A percentile compares a stretch with the other conserved stretches of the same genome.
Evolutionary conservation across 2,797 vertebrate species (phyloP).

Genomic region (Loris lydekkerianus): DNA sequence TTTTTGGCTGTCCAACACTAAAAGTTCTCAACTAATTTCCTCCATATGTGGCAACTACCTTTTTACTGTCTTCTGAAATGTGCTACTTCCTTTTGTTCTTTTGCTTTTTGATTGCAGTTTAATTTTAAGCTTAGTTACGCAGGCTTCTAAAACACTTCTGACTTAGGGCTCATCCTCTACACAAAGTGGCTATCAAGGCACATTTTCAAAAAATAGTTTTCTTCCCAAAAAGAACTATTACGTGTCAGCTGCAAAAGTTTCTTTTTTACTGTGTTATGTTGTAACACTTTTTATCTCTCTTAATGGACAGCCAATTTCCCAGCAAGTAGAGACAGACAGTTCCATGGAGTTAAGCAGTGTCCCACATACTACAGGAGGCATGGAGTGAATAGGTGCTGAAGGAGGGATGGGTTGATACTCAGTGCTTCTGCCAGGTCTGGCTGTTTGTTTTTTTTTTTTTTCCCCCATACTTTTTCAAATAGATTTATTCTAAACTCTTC

Average conservation of each 20-base stretch:
- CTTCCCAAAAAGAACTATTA: neutral
- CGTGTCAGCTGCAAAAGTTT: neutral
- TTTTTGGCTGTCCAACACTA: neutral
- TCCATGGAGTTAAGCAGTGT: neutral
- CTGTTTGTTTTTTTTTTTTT: neutral
- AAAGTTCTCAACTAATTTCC: neutral
- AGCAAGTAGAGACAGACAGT: neutral
- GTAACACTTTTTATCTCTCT: neutral
- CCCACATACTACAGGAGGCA: neutral
- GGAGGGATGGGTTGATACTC: neutral
- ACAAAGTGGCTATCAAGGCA: neutral
- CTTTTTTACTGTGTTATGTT: neutral
- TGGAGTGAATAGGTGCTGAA: neutral
- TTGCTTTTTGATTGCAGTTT: neutral
- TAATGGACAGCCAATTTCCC: neutral
- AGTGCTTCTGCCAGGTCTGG: neutral
- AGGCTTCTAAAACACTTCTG: neutral
- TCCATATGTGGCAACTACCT: neutral
- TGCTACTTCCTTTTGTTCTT: neutral
- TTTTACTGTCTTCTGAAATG: neutral
- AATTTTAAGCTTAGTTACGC: neutral
- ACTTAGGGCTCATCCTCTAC: neutral
- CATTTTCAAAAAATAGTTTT: slow-evolving; percentile 4
- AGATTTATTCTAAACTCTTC: slow-evolving; percentile 1
- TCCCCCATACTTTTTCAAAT: neutral